Base-by-base conservation (phyloP, 2,888 invertebrate species). In the Mechanitis mazaeus region DNA sequence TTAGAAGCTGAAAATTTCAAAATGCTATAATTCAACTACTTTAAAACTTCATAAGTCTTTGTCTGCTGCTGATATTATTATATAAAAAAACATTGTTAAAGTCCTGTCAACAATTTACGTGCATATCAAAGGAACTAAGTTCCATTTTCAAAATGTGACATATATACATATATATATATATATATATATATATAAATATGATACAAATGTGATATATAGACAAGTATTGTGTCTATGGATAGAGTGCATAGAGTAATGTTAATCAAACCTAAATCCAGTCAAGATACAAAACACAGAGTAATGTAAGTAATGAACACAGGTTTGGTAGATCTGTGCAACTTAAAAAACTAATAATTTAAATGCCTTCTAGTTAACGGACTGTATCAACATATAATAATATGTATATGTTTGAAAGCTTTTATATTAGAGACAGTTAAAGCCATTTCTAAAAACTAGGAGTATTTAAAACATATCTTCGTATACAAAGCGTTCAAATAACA, bases 241-340 rank as follows among this genome's bases (percentile, higher is more conserved):
- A 35, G 54, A 54, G 12, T 9, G 9, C 31, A 33, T 20, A 50
- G 20, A 20, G 28, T 28, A 54, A 31, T 54, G n/a, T 33, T 33
- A 28, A 54, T 54, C 6, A 54, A 31, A 54, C n/a, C 33, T 54
- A 33, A 54, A 35, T 45, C 5, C 35, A 45, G 42, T 50, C n/a
- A 31, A 20, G 31, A 31, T 7, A 50, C 9, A 9, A 42, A 42
- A 42, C 42, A 42, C 6, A 42, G 9, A 42, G 9, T 60, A 65
- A 59, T 56, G 65, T 63, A 68, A 56, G 61, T 72, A 78, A 77
- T 83, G 83, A 86, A 85, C 85, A 86, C 85, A 83, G 77, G 77
- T 69, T 75, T 76, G 80, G 80, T 81, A 80, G 77, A 77, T 82
- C 79, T 83, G 82, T 84, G 84, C 79, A 72, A 72, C 68, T 33